Evolutionary conservation across 2,888 invertebrate genomes (phyloP).

Genomic region (Eupithecia centaureata): DNA sequence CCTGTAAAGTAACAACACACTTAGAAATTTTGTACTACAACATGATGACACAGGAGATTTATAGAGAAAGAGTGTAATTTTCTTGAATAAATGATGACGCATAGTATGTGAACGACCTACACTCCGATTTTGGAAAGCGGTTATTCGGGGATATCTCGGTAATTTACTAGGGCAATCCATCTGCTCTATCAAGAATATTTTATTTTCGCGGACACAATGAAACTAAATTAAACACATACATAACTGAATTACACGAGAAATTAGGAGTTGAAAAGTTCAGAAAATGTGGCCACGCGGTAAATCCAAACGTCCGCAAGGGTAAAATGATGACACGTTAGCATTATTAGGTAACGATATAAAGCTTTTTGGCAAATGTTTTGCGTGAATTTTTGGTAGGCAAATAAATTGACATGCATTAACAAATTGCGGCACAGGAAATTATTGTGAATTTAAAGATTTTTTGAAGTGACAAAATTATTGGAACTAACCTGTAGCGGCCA

Average conservation of each 20-base stretch:
- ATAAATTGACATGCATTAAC: conserved; percentile 49
- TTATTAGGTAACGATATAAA: conserved; percentile 68
- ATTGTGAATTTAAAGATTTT: conserved; percentile 55
- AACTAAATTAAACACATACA: conserved; percentile 43
- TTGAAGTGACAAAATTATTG: conserved; percentile 82
- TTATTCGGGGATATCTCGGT: conserved; percentile 64
- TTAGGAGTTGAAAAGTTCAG: conserved; percentile 56
- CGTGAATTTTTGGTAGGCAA: conserved; percentile 48
- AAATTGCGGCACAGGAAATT: conserved; percentile 46
- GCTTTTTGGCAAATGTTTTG: conserved; percentile 41
- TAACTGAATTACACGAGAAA: conserved; percentile 48
- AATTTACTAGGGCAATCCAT: conserved; percentile 51
- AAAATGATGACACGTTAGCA: conserved; percentile 83
- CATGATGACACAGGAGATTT: conserved; percentile 37
- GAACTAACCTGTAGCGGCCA: conserved; percentile 90
- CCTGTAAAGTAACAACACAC: conserved; percentile 75
- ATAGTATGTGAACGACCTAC: conserved; percentile 77
- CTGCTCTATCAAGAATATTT: conserved; percentile 44
- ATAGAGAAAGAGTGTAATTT: conserved; percentile 52
- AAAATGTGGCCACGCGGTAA: conserved; percentile 84
- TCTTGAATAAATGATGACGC: conserved; percentile 75
- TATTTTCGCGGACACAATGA: conserved; percentile 42
- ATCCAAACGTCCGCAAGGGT: conserved; percentile 81
- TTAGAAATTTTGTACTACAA: conserved; percentile 33
- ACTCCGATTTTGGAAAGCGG: conserved; percentile 75